Evolutionary conservation across 2,888 invertebrate species (phyloP), one percentile per base, ranked within the genome.

Genomic region (Ametastegia equiseti): DNA sequence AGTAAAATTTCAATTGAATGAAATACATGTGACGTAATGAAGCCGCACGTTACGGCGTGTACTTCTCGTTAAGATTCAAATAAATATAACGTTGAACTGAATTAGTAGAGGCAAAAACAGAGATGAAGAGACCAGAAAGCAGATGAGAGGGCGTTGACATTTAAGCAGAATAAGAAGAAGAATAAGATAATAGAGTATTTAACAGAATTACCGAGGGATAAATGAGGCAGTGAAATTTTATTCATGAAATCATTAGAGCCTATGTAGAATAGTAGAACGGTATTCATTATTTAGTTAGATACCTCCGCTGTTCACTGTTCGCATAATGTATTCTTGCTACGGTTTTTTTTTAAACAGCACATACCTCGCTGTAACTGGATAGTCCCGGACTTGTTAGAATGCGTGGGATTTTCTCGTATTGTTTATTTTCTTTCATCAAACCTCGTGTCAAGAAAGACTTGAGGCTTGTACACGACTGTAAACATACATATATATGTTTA

Each of bases 181-280:
- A 45, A 45, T 23, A 5, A 71, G 15, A 15, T 71, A 9, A 71
- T n/a, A 15, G 47, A 71, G 15, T 27, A 71, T 45, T 27, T 30
- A 42, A 47, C 47, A 47, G 13, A 45, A 42, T 47, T 45, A n/a
- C 71, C 45, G 23, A 71, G 45, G n/a, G 47, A 47, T 45, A 45
- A 42, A 47, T 27, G 19, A 71, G 33, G 19, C n/a, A 45, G 45
- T n/a, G 30, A 6, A 30, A 30, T 71, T 71, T 47, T 71, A 71
- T 71, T 71, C 71, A 30, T 47, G 71, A 71, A 42, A 71, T 71
- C 33, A 71, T 13, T 7, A 27, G 45, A 71, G 15, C 47, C 30
- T 71, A 30, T 47, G 19, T 67, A 36, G 36, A 67, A 67, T 67
- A 67, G 36, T 36, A 67, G 65, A 67, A 67, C 65, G 39, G 65